Evolutionary conservation across 2,888 invertebrate species (phyloP), one percentile per base, ranked within the genome.

Genomic region (Andrena flavipes): DNA sequence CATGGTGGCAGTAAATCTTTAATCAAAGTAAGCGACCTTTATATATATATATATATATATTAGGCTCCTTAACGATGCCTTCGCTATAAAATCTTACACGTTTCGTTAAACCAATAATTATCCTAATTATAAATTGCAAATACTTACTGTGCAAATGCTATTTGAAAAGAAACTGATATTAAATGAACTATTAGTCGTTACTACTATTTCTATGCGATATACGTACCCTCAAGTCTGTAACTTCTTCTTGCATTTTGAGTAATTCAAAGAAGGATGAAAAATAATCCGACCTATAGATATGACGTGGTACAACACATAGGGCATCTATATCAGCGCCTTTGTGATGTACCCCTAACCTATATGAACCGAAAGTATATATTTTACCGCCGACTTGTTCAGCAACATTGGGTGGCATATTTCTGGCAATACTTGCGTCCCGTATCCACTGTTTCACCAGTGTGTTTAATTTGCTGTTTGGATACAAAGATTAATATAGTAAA

Each of bases 261-360:
- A 98, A 94, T 49, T 99, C 98, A 93, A 97, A 97, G 95, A 99
- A 99, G 0, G 98, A 97, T n/a, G 96, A 95, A 94, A 99, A 99
- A 94, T 99, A 99, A 94, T 99, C 99, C 0, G 95, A 94, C 72
- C 99, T 95, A 91, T 98, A 97, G 84, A 99, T 98, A 94, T 99
- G 99, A 56, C 99, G 95, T 13, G 99, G 99, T 33, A 98, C 99
- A 29, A 99, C 99, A 94, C 99, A 99, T 33, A 99, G 94, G 0
- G 99, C 99, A 95, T 99, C 99, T 91, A 99, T 99, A 95, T 99
- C 99, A 83, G 99, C 99, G 49, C 99, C 99, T 94, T 98, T 97
- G 90, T 98, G 98, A 93, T 99, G 99, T 7, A 99, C 99, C 90
- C 99, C 98, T 88, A 98, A 95, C 87, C 98, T 95, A 93, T 99